These are phyloP conservation scores for Cygnus olor DNA, from an alignment of 2,797 vertebrate genomes.

Conservation along the genomic window DNA sequence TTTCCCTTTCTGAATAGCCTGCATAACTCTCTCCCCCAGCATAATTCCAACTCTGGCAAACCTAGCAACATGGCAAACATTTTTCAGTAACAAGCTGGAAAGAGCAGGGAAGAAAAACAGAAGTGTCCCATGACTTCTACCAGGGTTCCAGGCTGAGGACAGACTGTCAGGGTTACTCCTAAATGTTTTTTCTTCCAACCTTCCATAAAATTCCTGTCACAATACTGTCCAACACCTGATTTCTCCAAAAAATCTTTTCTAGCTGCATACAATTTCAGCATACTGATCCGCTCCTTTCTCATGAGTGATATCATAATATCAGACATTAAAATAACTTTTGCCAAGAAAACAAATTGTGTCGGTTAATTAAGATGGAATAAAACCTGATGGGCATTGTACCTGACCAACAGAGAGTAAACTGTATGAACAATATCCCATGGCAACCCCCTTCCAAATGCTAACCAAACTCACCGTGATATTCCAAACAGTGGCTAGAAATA, in stretches of 20 bases:
- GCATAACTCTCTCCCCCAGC: neutral
- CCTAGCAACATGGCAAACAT: neutral
- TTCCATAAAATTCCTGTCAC: neutral
- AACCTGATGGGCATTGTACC: neutral
- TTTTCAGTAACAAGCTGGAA: neutral
- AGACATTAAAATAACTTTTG: neutral
- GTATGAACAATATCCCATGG: neutral
- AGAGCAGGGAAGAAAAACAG: neutral
- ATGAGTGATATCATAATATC: neutral
- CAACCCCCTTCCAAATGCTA: neutral
- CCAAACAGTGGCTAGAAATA: neutral
- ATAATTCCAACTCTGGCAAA: neutral
- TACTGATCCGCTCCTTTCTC: neutral
- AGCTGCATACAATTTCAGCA: neutral
- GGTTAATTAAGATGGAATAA: conserved; percentile 6
- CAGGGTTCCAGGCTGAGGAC: neutral
- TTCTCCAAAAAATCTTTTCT: neutral
- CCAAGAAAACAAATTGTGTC: neutral
- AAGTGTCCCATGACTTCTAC: neutral
- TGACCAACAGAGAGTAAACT: conserved; percentile 3
- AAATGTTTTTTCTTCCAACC: neutral
- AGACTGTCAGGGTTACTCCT: neutral
- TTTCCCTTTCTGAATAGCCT: neutral
- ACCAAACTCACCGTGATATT: neutral
- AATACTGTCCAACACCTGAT: neutral